Conservation (phyloP, 2,888 invertebrate species). For the Helobdella robusta region DNA sequence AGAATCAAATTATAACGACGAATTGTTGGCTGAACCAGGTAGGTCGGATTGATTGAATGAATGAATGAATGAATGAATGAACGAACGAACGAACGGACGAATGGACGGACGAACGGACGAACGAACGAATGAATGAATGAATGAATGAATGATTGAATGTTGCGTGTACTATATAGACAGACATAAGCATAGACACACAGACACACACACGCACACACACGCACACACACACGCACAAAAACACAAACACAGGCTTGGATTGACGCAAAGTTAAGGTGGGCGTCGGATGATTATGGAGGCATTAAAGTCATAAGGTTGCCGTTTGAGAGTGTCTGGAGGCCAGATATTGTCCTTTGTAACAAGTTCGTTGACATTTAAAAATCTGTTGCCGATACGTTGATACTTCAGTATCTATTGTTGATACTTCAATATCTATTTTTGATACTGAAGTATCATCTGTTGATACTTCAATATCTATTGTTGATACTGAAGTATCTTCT, state of each 20-base stretch:
- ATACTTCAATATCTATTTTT: too few species aligned
- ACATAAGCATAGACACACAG: neutral
- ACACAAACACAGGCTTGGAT: conserved; percentile 60
- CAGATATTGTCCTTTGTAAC: conserved; percentile 98
- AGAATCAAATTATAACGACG: conserved; percentile 24
- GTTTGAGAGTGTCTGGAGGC: conserved; percentile 91
- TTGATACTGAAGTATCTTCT: too few species aligned
- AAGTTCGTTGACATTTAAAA: too few species aligned
- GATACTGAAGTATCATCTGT: too few species aligned
- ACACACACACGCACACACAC: neutral
- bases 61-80: neutral
- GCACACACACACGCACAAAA: neutral
- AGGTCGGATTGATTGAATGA: neutral
- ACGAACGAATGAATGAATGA: neutral
- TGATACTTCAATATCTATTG: too few species aligned
- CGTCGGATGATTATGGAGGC: conserved; percentile 87
- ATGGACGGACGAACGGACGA: neutral
- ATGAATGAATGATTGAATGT: neutral
- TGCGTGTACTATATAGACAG: neutral
- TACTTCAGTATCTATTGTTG: too few species aligned
- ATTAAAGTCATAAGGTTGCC: conserved; percentile 86
- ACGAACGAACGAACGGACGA: neutral
- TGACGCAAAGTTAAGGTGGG: conserved; percentile 95
- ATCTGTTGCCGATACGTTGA: too few species aligned
- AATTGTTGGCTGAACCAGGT: conserved; percentile 21